phyloP scores from a whole-genome alignment of 2,113 vertebrate species.

The Hyperoodon ampullatus region DNA sequence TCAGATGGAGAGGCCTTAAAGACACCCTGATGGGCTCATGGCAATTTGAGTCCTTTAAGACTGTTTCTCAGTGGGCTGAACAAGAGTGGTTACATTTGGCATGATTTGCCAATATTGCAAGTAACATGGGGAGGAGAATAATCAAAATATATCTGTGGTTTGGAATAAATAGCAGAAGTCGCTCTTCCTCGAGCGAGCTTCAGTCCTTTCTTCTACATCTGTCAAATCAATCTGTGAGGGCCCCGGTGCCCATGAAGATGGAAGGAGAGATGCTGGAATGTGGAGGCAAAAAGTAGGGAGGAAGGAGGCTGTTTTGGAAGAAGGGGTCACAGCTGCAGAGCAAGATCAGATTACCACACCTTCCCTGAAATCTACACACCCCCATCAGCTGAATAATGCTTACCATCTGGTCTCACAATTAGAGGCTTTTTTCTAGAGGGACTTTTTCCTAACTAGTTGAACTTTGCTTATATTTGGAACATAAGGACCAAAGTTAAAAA shows the following conservation, averaged over 20 bases:
- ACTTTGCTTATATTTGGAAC: conserved; percentile 53
- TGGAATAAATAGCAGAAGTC: neutral
- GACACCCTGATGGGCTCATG: neutral
- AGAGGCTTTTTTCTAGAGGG: conserved; percentile 11
- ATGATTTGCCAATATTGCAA: neutral
- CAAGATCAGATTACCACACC: conserved; percentile 57
- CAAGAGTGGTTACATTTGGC: neutral
- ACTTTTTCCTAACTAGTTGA: conserved; percentile 6
- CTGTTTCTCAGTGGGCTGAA: neutral
- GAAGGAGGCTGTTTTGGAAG: conserved; percentile 13
- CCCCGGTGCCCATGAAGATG: neutral
- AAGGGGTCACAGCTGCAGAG: conserved; percentile 63
- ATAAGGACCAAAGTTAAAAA: conserved; percentile 38
- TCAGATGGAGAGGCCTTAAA: neutral
- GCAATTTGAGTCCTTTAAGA: neutral
- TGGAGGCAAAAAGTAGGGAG: neutral
- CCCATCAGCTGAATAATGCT: conserved; percentile 47
- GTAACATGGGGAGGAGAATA: neutral
- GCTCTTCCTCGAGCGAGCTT: neutral
- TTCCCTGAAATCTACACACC: conserved; percentile 5
- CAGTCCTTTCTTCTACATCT: neutral
- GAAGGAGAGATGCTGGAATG: conserved; percentile 51
- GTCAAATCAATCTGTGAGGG: conserved; percentile 33
- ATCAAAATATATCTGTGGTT: neutral
- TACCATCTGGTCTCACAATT: conserved; percentile 59